phyloP scores from a whole-genome alignment of 2,113 vertebrate genomes.

The Euleptes europaea region DNA sequence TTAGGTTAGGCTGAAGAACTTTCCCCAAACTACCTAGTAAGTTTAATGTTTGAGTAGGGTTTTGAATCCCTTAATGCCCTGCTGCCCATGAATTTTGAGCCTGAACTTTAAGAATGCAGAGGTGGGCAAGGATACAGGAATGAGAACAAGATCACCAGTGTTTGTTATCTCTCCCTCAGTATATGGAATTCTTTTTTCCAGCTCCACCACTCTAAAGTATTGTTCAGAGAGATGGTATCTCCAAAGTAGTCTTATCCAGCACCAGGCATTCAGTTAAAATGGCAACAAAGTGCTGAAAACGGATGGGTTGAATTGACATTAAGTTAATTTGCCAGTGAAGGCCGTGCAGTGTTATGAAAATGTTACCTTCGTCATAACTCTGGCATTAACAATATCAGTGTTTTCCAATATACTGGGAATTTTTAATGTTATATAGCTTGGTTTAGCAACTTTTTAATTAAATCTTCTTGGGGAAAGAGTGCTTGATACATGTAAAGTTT shows the following conservation, averaged over 20 bases:
- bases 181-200: no score
- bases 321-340: neutral
- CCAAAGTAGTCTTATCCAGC: no score
- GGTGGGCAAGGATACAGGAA: no score
- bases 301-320: neutral
- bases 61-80: neutral
- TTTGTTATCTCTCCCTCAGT: no score
- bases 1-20: neutral
- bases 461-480: no score
- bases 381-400: neutral
- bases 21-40: neutral
- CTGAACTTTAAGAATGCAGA: neutral
- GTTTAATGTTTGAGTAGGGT: neutral
- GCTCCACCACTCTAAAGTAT: no score
- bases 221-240: no score
- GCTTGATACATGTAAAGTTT: no score
- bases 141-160: no score
- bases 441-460: neutral
- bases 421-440: neutral
- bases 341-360: neutral
- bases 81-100: neutral
- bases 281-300: no score
- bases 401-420: neutral
- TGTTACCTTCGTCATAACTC: no score
- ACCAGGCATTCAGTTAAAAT: no score